Conservation (phyloP, 2,113 vertebrate genomes). For the Rutilus rutilus region DNA sequence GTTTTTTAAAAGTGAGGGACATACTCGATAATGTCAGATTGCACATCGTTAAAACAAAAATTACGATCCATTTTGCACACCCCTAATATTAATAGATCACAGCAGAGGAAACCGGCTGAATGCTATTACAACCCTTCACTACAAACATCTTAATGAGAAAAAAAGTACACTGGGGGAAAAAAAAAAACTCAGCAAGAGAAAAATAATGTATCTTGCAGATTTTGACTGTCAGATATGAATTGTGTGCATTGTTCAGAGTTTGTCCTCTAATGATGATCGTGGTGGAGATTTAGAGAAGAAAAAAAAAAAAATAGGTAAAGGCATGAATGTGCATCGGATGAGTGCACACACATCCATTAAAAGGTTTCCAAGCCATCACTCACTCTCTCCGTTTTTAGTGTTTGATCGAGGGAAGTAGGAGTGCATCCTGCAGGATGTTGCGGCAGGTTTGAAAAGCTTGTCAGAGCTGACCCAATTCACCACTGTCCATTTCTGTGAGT, state of each 20-base stretch:
- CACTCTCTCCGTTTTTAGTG: not conserved
- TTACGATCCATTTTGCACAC: too few species aligned
- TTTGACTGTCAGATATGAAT: conserved; percentile 14
- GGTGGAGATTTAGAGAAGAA: not conserved
- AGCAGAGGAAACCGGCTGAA: not conserved
- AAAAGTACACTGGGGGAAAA: not conserved
- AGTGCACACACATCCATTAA: conserved; percentile 41
- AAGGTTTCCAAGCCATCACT: conserved; percentile 40
- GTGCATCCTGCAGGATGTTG: conserved; percentile 31
- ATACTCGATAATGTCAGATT: too few species aligned
- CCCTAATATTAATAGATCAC: conserved; percentile 14
- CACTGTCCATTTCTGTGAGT: conserved; percentile 17
- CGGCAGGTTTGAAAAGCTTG: conserved; percentile 42
- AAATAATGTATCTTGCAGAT: not conserved
- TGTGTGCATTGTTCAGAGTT: conserved; percentile 2
- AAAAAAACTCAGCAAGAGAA: not conserved
- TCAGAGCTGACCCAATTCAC: conserved; percentile 43
- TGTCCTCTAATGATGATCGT: conserved; percentile 9
- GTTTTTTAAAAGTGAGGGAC: too few species aligned
- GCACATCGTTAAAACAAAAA: too few species aligned
- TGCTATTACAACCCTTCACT: not conserved
- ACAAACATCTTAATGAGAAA: conserved; percentile 39
- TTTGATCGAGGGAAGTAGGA: conserved; percentile 30
- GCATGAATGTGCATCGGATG: conserved; percentile 4
- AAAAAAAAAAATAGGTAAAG: conserved; percentile 1